phyloP scores from a whole-genome alignment of 1,140 invertebrate genomes.

The Octopus bimaculoides region DNA sequence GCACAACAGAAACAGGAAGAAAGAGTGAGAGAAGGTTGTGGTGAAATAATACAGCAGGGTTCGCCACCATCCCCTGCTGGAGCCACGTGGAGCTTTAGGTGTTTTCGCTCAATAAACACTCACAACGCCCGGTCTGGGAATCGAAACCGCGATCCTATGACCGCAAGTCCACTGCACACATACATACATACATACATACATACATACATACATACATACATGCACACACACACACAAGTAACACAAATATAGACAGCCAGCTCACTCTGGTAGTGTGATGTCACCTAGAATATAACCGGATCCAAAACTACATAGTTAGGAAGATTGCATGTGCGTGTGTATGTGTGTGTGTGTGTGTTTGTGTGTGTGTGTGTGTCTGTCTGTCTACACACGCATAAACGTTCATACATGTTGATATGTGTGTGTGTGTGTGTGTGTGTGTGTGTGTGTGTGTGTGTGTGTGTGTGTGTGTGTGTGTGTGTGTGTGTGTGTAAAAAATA shows the following conservation, averaged over 20 bases:
- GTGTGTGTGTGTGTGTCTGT: not conserved
- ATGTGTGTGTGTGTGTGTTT: not conserved
- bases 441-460: not conserved
- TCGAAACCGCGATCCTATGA: too few relatives aligned
- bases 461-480: not conserved
- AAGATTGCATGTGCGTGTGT: not conserved
- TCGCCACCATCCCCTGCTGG: too few relatives aligned
- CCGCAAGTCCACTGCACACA: not conserved
- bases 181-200: not conserved
- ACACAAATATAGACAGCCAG: too few relatives aligned
- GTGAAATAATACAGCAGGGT: too few relatives aligned
- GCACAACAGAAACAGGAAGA: too few relatives aligned
- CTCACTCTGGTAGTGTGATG: too few relatives aligned
- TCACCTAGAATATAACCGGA: too few relatives aligned
- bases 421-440: not conserved
- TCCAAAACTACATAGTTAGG: too few relatives aligned
- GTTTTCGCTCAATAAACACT: too few relatives aligned
- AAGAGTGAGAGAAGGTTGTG: too few relatives aligned
- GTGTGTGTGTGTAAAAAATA: not conserved
- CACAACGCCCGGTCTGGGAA: too few relatives aligned
- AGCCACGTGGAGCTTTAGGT: too few relatives aligned
- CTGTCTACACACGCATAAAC: not conserved
- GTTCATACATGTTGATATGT: not conserved
- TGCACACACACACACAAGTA: not conserved
- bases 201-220: not conserved